These are phyloP conservation scores for Ophthalmotilapia sp. DNA, from an alignment of 2,113 vertebrate genomes.

Conservation along the genomic window DNA sequence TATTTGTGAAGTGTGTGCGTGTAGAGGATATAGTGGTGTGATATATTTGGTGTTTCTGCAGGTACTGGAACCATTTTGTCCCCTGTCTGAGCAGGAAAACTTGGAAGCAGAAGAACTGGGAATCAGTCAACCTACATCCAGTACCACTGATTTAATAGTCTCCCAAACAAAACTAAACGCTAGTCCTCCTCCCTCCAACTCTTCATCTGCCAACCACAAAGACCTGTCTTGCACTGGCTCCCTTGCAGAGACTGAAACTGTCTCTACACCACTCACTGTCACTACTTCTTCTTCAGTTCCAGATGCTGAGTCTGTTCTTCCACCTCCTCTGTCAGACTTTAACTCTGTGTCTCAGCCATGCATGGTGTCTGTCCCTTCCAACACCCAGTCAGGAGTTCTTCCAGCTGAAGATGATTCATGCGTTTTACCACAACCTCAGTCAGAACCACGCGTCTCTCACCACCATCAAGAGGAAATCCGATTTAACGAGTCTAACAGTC, in stretches of 20 bases:
- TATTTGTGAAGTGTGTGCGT: not conserved
- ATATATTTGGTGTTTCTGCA: slow-evolving; percentile 68
- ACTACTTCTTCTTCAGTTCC: slow-evolving; percentile 12
- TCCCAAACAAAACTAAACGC: slow-evolving; percentile 25
- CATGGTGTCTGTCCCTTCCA: not conserved
- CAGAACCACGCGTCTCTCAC: not conserved
- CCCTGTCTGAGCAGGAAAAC: slow-evolving; percentile 58
- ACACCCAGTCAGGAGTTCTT: not conserved
- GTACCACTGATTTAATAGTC: slow-evolving; percentile 6
- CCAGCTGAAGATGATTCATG: slow-evolving; percentile 13
- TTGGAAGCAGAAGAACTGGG: slow-evolving; percentile 45
- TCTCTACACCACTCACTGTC: not conserved
- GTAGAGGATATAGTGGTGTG: slow-evolving; percentile 24
- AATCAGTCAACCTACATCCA: slow-evolving; percentile 15
- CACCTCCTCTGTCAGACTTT: not conserved
- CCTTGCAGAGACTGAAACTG: not conserved
- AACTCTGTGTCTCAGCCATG: not conserved
- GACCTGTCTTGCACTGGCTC: not conserved
- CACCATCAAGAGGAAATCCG: not conserved
- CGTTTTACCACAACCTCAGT: not conserved
- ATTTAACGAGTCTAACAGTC: not conserved
- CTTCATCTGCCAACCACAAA: slow-evolving; percentile 12
- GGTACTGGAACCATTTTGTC: slow-evolving; percentile 72
- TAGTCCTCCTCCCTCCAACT: not conserved
- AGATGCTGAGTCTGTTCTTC: slow-evolving; percentile 5